Evolutionary conservation across 2,113 vertebrate genomes (phyloP).

Genomic region (Triplophysa dalaica): DNA sequence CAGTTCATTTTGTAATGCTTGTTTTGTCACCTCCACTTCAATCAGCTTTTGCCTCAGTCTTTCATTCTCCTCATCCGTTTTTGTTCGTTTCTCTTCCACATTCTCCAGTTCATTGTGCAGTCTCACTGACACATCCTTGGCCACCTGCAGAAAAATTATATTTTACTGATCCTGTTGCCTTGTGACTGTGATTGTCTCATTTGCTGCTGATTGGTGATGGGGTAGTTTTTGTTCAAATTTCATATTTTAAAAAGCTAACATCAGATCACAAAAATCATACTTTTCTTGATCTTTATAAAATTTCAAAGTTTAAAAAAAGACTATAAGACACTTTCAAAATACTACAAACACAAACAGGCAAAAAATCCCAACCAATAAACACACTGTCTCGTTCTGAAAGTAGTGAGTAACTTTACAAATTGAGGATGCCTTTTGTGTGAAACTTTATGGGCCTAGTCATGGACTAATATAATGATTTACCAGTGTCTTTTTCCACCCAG

Average conservation of each 20-base stretch:
- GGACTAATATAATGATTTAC: no score
- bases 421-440: no score
- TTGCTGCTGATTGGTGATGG: not conserved
- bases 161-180: not conserved
- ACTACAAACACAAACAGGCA: no score
- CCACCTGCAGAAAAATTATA: constrained; percentile 79
- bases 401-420: no score
- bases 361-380: no score
- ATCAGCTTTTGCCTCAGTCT: constrained; percentile 93
- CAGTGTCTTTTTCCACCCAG: no score
- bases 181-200: not conserved
- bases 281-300: no score
- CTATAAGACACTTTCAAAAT: no score
- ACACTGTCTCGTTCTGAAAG: no score
- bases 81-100: constrained; percentile 95
- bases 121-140: constrained; percentile 96
- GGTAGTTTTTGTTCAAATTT: not conserved
- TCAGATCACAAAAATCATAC: no score
- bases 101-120: constrained; percentile 96
- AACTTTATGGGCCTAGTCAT: no score
- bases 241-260: not conserved
- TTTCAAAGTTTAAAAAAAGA: not conserved
- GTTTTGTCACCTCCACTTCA: constrained; percentile 93
- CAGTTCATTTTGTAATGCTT: constrained; percentile 93
- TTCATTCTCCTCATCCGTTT: constrained; percentile 97